phyloP scores from a whole-genome alignment of 2,113 vertebrate species.

The Motacilla alba region DNA sequence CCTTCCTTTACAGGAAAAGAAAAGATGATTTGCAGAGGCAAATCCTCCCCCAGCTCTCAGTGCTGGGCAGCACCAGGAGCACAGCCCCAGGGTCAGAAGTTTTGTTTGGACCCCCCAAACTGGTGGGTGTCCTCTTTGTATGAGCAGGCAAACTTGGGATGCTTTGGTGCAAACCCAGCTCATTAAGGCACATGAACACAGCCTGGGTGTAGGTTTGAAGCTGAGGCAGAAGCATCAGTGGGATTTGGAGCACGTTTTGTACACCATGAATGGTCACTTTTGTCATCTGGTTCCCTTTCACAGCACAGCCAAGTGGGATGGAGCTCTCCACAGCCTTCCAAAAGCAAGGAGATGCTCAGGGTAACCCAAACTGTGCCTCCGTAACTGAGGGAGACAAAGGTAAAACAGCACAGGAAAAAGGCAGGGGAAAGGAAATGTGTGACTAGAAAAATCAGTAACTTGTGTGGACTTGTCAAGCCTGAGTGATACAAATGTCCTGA shows the following conservation, averaged over 20 bases:
- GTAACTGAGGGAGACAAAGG: not conserved
- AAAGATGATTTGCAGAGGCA: not conserved
- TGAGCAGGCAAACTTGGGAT: not conserved
- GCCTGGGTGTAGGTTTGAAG: not conserved
- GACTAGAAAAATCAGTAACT: not conserved
- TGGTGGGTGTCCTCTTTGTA: not conserved
- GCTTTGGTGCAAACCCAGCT: not conserved
- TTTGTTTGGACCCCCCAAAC: not conserved
- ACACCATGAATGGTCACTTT: not conserved
- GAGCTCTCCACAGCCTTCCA: not conserved
- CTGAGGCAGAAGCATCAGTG: not conserved
- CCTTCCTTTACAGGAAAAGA: not conserved
- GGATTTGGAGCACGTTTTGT: not conserved
- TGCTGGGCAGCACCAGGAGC: not conserved
- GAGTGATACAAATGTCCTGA: not conserved
- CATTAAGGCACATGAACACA: not conserved
- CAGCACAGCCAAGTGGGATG: not conserved
- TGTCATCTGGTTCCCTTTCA: not conserved
- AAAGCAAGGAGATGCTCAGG: not conserved
- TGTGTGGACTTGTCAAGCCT: not conserved
- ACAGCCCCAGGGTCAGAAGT: not conserved
- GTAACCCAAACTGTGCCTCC: not conserved
- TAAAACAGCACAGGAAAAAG: not conserved
- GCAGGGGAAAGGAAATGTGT: not conserved
- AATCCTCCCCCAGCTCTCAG: not conserved